A percentile compares a stretch with the other conserved stretches of the same genome.
Evolutionary conservation across 2,888 invertebrate genomes (phyloP).

Genomic region (Cylloceria caligata): DNA sequence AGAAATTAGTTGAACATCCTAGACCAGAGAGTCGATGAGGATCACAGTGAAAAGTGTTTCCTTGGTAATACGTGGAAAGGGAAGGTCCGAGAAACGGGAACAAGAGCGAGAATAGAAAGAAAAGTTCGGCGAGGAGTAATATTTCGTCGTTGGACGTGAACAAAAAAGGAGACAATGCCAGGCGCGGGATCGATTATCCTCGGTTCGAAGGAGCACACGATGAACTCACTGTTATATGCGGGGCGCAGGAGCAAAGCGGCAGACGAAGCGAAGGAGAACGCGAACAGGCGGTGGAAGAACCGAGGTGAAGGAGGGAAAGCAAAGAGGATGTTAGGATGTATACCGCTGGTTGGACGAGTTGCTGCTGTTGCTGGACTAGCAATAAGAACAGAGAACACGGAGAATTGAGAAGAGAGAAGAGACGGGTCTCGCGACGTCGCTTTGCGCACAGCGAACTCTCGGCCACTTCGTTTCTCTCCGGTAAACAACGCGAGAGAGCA

Average conservation of each 20-base stretch:
- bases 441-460: constrained; percentile 45
- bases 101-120: constrained; percentile 52
- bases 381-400: constrained; percentile 59
- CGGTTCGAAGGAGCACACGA: constrained; percentile 72
- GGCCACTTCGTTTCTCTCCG: constrained; percentile 33
- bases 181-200: constrained; percentile 82
- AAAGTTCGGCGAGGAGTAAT: constrained; percentile 74
- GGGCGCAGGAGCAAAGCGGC: constrained; percentile 22
- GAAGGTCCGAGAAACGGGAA: constrained; percentile 33
- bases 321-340: constrained; percentile 53
- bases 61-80: constrained; percentile 36
- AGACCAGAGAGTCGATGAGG: neutral
- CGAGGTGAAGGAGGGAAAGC: constrained; percentile 24
- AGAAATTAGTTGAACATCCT: neutral
- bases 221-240: constrained; percentile 33
- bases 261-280: constrained; percentile 35
- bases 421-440: constrained; percentile 17
- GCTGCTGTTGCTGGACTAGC: constrained; percentile 54
- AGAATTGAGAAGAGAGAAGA: constrained; percentile 39
- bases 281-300: constrained; percentile 40
- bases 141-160: constrained; percentile 79
- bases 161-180: constrained; percentile 83
- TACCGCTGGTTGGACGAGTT: constrained; percentile 51
- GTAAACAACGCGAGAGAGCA: constrained; percentile 40
- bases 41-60: constrained; percentile 33